Evolutionary conservation across 2,797 vertebrate species (phyloP).

Genomic region (Acrossocheilus fasciatus): DNA sequence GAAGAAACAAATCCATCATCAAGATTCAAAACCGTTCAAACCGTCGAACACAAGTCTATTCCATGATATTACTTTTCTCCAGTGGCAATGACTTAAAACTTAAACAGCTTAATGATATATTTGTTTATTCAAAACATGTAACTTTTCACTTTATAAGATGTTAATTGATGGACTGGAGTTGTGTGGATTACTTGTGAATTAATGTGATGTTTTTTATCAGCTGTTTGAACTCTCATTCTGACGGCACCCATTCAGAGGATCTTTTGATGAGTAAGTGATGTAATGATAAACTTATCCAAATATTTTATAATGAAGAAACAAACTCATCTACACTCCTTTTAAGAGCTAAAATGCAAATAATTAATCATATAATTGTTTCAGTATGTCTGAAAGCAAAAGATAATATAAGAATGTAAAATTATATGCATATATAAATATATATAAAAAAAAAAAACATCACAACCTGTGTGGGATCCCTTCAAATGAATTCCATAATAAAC

Average conservation of each 20-base stretch:
- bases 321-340: background rate
- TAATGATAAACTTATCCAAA: background rate
- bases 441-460: background rate
- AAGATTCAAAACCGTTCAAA: too few relatives aligned
- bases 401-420: background rate
- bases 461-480: background rate
- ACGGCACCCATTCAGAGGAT: background rate
- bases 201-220: background rate
- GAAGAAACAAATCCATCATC: background rate
- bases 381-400: background rate
- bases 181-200: too few relatives aligned
- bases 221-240: background rate
- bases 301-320: background rate
- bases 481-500: slow-evolving; percentile 21
- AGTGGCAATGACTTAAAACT: background rate
- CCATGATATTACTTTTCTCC: too few relatives aligned
- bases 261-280: background rate
- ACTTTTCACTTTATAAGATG: background rate
- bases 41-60: too few relatives aligned
- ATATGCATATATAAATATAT: background rate
- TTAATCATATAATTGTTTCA: background rate
- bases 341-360: background rate
- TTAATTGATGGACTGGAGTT: background rate
- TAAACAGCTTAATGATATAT: background rate
- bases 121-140: background rate